Conservation (phyloP, 2,113 vertebrate genomes). For the Podilymbus podiceps region DNA sequence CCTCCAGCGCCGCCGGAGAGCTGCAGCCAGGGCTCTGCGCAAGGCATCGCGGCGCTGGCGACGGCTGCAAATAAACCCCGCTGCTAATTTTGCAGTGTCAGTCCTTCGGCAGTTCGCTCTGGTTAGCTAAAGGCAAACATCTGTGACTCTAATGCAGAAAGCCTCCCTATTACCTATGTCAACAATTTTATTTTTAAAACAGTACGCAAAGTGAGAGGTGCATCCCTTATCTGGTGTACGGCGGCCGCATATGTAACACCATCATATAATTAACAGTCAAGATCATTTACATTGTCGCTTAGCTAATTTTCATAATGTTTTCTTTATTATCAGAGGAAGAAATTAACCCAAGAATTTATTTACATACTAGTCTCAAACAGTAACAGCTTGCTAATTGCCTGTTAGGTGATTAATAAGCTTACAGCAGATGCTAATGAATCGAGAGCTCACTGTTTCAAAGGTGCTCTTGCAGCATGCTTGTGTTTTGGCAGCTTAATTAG, state of each 20-base stretch:
- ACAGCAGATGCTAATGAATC: slow-evolving; percentile 98
- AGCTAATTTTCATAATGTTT: slow-evolving; percentile 99
- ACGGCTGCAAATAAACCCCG: accelerated
- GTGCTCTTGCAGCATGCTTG: slow-evolving; percentile 89
- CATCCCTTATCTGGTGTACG: slow-evolving; percentile 58
- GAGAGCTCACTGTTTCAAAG: slow-evolving; percentile 94
- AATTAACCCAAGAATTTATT: slow-evolving; percentile 99
- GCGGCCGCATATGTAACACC: slow-evolving; percentile 80
- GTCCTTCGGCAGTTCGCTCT: neutral
- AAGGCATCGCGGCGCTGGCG: neutral
- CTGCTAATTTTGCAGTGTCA: neutral
- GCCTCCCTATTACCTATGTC: slow-evolving; percentile 67
- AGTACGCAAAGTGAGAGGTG: slow-evolving; percentile 58
- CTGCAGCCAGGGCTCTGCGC: neutral
- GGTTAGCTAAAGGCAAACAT: slow-evolving; percentile 40
- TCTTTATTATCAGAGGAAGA: slow-evolving; percentile 99
- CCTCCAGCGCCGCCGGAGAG: accelerated
- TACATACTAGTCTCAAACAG: slow-evolving; percentile 98
- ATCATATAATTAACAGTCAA: slow-evolving; percentile 90
- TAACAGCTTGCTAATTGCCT: slow-evolving; percentile 99
- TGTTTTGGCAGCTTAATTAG: slow-evolving; percentile 97
- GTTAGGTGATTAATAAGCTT: slow-evolving; percentile 99
- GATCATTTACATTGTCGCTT: slow-evolving; percentile 97
- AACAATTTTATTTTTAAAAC: slow-evolving; percentile 73
- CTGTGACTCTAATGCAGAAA: slow-evolving; percentile 12